Percentiles rank a stretch among this genome's conserved stretches.
Conservation (phyloP, 2,113 vertebrate species). For the Boulengeromyrus knoepffleri region DNA sequence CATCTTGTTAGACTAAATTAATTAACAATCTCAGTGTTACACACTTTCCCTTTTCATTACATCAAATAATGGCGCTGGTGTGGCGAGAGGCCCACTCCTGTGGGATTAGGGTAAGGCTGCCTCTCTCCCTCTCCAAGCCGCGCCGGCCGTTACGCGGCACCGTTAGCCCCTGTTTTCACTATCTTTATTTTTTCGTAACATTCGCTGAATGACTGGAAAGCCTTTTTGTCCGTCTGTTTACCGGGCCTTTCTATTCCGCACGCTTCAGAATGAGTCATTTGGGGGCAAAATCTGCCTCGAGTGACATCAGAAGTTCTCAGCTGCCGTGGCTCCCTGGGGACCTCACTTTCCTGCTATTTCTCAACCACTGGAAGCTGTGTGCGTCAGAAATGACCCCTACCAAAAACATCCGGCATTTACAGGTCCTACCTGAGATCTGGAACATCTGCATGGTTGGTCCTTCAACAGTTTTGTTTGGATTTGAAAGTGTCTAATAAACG, state of each 20-base stretch:
- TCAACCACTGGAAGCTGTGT: not conserved
- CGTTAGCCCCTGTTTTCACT: not conserved
- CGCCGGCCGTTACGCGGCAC: not conserved
- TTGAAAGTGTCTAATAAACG: not conserved
- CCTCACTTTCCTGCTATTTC: not conserved
- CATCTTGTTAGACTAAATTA: conserved; percentile 98
- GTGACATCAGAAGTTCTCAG: conserved; percentile 2
- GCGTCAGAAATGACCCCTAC: not conserved
- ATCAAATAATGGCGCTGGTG: conserved; percentile 87
- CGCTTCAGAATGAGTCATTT: not conserved
- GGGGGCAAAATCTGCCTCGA: not conserved
- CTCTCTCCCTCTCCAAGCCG: conserved; percentile 26
- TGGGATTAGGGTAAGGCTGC: conserved; percentile 54
- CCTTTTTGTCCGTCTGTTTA: not conserved
- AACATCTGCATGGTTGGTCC: not conserved
- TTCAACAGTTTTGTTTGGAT: not conserved
- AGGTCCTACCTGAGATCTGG: not conserved
- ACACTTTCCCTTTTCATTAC: conserved; percentile 99
- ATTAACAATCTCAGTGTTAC: conserved; percentile 96
- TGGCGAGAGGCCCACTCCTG: conserved; percentile 65
- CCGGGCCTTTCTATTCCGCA: not conserved
- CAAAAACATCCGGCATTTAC: not conserved
- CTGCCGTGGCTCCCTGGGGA: not conserved
- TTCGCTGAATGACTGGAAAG: not conserved
- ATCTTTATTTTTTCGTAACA: not conserved